A percentile compares a stretch with the other conserved stretches of the same genome.
These are phyloP conservation scores for Gobionotothen gibberifrons DNA, from an alignment of 2,797 vertebrate genomes.

Conservation along the genomic window DNA sequence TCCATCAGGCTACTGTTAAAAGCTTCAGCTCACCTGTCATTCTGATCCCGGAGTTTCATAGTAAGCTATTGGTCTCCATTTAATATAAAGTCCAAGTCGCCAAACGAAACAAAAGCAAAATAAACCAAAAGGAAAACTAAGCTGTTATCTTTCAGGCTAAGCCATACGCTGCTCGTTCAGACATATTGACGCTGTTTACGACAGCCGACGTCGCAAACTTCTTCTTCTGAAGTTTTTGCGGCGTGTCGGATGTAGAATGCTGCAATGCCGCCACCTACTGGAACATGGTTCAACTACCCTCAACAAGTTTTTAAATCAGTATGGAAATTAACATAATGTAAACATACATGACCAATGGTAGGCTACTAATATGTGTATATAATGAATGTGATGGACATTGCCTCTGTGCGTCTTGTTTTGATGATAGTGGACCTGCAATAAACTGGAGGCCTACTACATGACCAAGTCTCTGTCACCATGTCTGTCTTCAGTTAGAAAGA, in stretches of 20 bases:
- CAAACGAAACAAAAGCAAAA: conserved; percentile 55
- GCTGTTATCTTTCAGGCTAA: conserved; percentile 56
- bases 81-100: conserved; percentile 35
- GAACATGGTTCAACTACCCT: rapidly evolving
- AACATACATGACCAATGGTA: not conserved
- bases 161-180: conserved; percentile 46
- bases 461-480: not conserved
- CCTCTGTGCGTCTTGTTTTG: conserved; percentile 24
- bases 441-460: not conserved
- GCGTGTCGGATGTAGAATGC: not conserved
- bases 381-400: not conserved
- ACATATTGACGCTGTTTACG: conserved; percentile 60
- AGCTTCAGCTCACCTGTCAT: conserved; percentile 81
- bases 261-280: conserved; percentile 29
- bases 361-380: not conserved
- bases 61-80: conserved; percentile 74
- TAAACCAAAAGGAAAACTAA: conserved; percentile 63
- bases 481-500: no score
- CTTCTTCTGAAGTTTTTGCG: conserved; percentile 32
- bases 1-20: not conserved
- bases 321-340: not conserved
- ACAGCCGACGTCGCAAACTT: conserved; percentile 49
- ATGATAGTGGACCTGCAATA: conserved; percentile 17
- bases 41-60: conserved; percentile 86
- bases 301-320: not conserved